These are phyloP conservation scores for Nipponia nippon DNA, from an alignment of 2,113 vertebrate genomes.

Conservation along the genomic window DNA sequence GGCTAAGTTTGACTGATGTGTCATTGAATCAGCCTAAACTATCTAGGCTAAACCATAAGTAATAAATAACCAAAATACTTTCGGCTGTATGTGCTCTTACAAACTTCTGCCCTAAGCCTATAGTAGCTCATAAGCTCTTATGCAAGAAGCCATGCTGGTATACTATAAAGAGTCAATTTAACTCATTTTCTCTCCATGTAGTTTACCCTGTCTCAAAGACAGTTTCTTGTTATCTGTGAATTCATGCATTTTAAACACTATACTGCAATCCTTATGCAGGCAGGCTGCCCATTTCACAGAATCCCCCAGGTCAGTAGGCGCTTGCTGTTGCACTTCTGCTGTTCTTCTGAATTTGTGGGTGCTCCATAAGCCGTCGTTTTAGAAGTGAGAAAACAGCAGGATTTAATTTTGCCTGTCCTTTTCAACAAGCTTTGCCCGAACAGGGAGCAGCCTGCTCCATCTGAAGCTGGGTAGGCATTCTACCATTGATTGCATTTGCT, in stretches of 20 bases:
- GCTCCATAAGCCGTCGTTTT: neutral
- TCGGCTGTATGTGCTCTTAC: neutral
- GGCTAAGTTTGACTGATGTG: neutral
- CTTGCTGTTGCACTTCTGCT: neutral
- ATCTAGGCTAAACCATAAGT: neutral
- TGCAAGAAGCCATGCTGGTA: neutral
- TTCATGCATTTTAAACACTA: neutral
- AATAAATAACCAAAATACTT: neutral
- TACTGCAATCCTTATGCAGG: neutral
- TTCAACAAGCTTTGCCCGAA: neutral
- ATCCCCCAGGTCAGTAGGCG: neutral
- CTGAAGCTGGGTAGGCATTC: neutral
- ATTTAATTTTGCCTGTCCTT: neutral
- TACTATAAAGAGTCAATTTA: neutral
- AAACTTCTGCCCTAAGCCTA: neutral
- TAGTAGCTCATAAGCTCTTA: neutral
- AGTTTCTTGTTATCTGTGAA: neutral
- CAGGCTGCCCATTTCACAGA: neutral
- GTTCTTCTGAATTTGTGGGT: neutral
- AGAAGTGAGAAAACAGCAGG: neutral
- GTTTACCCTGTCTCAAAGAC: neutral
- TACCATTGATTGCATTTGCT: neutral
- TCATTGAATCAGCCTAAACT: neutral
- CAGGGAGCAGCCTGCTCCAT: neutral
- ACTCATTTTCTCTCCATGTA: neutral